Evolutionary conservation across 2,113 vertebrate genomes (phyloP), one percentile per base, ranked within the genome.

Genomic region (Leptocoma aspasia): DNA sequence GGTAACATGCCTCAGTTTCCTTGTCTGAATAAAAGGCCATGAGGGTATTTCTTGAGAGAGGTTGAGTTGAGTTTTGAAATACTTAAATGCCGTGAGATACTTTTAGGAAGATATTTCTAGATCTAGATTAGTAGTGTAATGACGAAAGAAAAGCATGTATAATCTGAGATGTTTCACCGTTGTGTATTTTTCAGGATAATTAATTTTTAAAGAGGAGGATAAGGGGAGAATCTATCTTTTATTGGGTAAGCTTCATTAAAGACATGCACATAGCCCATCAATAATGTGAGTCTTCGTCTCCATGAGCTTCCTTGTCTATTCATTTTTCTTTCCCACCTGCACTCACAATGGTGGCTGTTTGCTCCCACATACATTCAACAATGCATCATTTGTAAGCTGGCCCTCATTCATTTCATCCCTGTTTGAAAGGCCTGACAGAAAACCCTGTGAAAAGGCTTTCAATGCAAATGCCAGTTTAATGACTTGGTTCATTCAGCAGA

Each of bases 271-370:
- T 41, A 94, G 72, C 78, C 84, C 45, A 44, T 92, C 79, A 90
- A 65, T 97, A 97, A 97, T 93, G 94, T 97, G 92, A 94, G 96
- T 96, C 97, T 95, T 86, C 22, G 0, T 91, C 89, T 98, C 49
- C 81, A 23, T 77, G 86, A 95, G 89, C 95, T 89, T 92, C 95
- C 96, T 98, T 98, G 97, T 98, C 95, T 94, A 98, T 98, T 98
- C 98, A 98, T 97, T 77, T 94, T 94, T 90, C 95, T 97, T 97
- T 97, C 97, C 98, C 98, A 98, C 98, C 98, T 98, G 98, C 97
- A 94, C 73, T 83, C 95, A 98, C 97, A 98, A 97, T 98, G 93
- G 97, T 79, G 91, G 93, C 97, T 98, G 90, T 97, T 98, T 97
- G 97, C 96, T 97, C 94, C 90, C 96, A 97, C 95, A 97, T 96